A percentile compares a stretch with the other conserved stretches of the same genome.
Conservation (phyloP, 1,140 invertebrate species). For the Drosophila bocki region DNA sequence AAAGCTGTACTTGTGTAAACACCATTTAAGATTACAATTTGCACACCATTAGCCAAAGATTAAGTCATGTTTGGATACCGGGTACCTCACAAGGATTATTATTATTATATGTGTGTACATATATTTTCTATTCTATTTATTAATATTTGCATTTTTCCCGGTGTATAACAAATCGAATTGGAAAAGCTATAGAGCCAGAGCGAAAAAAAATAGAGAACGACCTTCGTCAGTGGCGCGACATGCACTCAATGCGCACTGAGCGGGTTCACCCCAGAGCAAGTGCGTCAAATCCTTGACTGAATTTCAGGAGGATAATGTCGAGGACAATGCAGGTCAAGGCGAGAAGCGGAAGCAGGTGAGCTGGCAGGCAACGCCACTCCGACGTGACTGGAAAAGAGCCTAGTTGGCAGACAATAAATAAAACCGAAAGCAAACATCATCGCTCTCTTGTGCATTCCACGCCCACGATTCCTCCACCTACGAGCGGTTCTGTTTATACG, state of each 20-base stretch:
- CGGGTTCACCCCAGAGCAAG: conserved; percentile 31
- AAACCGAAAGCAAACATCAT: conserved; percentile 39
- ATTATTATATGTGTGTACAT: too few species aligned
- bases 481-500: conserved; percentile 57
- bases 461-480: conserved; percentile 43
- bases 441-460: conserved; percentile 44
- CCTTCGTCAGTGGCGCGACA: conserved; percentile 30
- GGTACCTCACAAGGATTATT: neutral
- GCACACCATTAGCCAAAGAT: neutral
- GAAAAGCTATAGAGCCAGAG: conserved; percentile 7
- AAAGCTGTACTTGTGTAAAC: neutral
- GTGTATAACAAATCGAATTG: conserved; percentile 26
- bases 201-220: conserved; percentile 2
- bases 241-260: conserved; percentile 34
- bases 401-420: conserved; percentile 36
- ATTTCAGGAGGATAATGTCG: conserved; percentile 52
- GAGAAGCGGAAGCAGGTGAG: conserved; percentile 35
- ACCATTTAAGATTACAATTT: neutral
- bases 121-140: neutral
- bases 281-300: conserved; percentile 70
- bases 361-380: conserved; percentile 1
- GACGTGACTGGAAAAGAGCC: conserved; percentile 23
- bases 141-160: neutral
- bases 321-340: conserved; percentile 71
- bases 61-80: neutral